These are phyloP conservation scores for Uropsilus gracilis DNA, from an alignment of 2,113 vertebrate genomes.

Conservation along the genomic window DNA sequence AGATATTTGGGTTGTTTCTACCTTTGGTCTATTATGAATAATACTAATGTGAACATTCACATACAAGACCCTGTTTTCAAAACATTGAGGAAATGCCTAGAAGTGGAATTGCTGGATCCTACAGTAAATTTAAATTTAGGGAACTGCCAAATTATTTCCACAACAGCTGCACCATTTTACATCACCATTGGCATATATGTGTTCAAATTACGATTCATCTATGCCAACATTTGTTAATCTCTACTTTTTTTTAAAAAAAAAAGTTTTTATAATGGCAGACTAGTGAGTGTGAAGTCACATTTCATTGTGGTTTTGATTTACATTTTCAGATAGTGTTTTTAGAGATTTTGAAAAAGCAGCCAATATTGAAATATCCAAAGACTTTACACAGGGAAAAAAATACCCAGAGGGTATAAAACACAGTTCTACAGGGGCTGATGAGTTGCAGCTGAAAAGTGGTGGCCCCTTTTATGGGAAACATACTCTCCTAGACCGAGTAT, in stretches of 20 bases:
- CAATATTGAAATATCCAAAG: background rate
- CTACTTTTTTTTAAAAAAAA: background rate
- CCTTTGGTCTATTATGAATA: background rate
- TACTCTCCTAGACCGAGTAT: background rate
- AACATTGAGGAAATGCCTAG: background rate
- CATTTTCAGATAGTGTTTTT: background rate
- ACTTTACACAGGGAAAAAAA: background rate
- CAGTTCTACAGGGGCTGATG: background rate
- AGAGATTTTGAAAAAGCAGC: background rate
- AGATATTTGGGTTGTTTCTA: background rate
- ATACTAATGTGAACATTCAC: background rate
- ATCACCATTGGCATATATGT: background rate
- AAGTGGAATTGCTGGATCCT: background rate
- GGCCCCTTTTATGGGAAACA: background rate
- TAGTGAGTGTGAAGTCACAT: background rate
- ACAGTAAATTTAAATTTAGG: background rate
- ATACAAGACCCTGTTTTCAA: background rate
- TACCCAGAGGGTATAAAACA: background rate
- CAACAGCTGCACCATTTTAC: background rate
- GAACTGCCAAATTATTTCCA: background rate
- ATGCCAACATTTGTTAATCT: background rate
- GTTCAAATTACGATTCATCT: background rate
- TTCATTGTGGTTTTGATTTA: background rate
- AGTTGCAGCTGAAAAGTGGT: background rate
- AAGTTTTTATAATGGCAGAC: background rate